Conservation (phyloP, 2,797 vertebrate species). For the Lacerta bilineata region DNA sequence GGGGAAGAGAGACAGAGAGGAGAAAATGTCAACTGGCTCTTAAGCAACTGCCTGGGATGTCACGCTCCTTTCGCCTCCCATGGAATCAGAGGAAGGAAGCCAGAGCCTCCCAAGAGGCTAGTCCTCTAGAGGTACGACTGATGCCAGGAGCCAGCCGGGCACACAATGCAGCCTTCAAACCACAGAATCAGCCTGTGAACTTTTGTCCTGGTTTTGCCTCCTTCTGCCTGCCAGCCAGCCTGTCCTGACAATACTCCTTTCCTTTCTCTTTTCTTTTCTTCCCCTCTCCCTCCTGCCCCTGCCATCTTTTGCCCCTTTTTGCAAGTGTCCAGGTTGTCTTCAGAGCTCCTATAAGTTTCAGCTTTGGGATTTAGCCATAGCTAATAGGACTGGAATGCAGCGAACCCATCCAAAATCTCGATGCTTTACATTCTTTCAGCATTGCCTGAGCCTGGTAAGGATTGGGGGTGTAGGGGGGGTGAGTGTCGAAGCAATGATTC, state of each 20-base stretch:
- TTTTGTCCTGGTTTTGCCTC: neutral
- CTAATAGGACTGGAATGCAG: conserved; percentile 24
- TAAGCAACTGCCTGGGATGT: accelerated
- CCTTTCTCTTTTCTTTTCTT: neutral
- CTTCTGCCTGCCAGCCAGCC: neutral
- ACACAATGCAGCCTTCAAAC: neutral
- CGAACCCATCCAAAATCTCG: neutral
- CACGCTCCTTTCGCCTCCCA: neutral
- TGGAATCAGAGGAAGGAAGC: neutral
- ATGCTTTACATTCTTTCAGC: conserved; percentile 9
- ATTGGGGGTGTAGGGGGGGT: too few relatives aligned
- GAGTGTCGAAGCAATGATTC: too few relatives aligned
- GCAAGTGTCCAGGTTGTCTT: neutral
- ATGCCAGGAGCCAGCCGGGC: neutral
- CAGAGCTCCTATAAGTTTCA: neutral
- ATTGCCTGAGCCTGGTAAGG: neutral
- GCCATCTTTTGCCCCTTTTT: neutral
- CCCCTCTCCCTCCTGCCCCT: too few relatives aligned
- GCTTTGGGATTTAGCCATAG: neutral
- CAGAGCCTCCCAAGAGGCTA: neutral
- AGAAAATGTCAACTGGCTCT: neutral
- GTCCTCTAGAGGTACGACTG: neutral
- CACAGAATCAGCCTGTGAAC: neutral
- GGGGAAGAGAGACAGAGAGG: too few relatives aligned
- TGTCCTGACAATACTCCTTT: neutral